Evolutionary conservation across 2,888 invertebrate species (phyloP), one percentile per base, ranked within the genome.

Genomic region (Patella pellucida): DNA sequence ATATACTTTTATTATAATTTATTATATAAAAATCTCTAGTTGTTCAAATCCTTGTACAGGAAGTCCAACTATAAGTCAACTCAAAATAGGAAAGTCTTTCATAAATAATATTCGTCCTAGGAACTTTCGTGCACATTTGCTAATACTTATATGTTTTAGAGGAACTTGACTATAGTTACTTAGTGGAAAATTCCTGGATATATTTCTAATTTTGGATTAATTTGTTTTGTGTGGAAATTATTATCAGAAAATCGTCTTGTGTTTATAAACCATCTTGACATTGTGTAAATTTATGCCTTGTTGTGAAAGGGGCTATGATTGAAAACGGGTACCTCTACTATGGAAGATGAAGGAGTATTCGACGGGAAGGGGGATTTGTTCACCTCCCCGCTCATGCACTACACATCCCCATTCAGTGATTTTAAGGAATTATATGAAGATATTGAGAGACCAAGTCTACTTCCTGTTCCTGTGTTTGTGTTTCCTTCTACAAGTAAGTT

Each of bases 371-470:
- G 75, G 1, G 82, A 81, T 12, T 71, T 88, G 27, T 88, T 86
- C 86, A 85, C 86, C 0, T 87, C 87, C 0, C 88, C 87, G 1
- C 78, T 87, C 54, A 87, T 88, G 87, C 83, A 87, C 72, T 86
- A 88, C 79, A 82, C 79, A 52, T 87, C 87, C 9, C 88, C 88
- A 1, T 88, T 88, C 78, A 86, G 85, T 52, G 88, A 88, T 74
- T 88, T 85, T 78, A 84, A 84, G 82, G 86, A 88, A 79, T 78
- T 88, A 76, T 88, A 83, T 81, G 83, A 83, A n/a, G 85, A 85
- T 68, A 70, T 70, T 50, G 74, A 69, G 50, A 12, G 62, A 56
- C 71, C 74, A n/a, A 62, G 19, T 62, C 19, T 62, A 62, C 70
- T 62, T 71, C 62, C 62, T 51, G 71, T 74, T 69, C 74, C 74